These are phyloP conservation scores for Aethes cnicana DNA, from an alignment of 2,888 invertebrate species.

Conservation along the genomic window DNA sequence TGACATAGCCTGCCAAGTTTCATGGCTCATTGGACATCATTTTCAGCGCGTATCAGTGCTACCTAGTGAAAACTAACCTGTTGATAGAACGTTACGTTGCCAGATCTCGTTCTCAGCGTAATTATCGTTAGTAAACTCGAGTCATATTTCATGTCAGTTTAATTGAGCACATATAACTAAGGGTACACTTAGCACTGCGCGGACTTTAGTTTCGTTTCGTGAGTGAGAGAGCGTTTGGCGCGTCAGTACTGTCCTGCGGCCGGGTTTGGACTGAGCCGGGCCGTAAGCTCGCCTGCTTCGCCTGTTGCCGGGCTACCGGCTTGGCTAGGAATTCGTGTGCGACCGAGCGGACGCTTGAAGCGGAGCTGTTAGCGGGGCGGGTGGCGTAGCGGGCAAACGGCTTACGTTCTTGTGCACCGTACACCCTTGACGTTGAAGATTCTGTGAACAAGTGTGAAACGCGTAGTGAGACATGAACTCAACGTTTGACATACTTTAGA, in stretches of 20 bases:
- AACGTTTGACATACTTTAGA: no score
- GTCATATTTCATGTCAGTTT: constrained; percentile 52
- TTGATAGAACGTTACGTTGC: constrained; percentile 54
- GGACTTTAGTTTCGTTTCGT: constrained; percentile 22
- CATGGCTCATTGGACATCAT: constrained; percentile 23
- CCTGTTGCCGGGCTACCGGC: constrained; percentile 60
- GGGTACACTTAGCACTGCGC: constrained; percentile 39
- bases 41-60: constrained; percentile 27
- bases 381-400: no score
- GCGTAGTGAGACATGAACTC: no score
- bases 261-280: constrained; percentile 40
- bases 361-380: no score
- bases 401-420: no score
- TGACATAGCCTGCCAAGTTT: constrained; percentile 20
- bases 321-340: constrained; percentile 28
- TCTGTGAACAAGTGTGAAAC: no score
- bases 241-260: constrained; percentile 37
- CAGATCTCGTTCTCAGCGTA: constrained; percentile 45
- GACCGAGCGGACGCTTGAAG: no score
- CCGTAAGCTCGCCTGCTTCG: constrained; percentile 36
- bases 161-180: constrained; percentile 46
- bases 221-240: no score
- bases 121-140: constrained; percentile 54
- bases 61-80: constrained; percentile 63
- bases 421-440: no score